A percentile compares a stretch with the other conserved stretches of the same genome.
Conservation (phyloP, 1,140 invertebrate genomes). For the Camponotus vicinus region DNA sequence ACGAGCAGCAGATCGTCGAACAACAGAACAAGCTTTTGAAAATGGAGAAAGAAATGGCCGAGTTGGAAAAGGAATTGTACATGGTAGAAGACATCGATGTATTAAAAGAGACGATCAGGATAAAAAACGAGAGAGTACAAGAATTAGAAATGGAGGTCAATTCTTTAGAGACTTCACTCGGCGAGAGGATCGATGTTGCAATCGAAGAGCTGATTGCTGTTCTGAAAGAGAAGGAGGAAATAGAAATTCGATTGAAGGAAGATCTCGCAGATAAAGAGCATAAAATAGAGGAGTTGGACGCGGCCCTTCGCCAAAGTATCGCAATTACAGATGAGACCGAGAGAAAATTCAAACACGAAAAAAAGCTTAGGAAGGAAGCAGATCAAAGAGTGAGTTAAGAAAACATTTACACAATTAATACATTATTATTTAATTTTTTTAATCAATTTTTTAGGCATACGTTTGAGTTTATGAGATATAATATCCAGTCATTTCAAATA, state of each 20-base stretch:
- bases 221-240: conserved; percentile 79
- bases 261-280: conserved; percentile 70
- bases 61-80: conserved; percentile 71
- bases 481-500: neutral
- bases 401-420: conserved; percentile 20
- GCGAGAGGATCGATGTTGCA: conserved; percentile 80
- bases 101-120: conserved; percentile 79
- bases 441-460: conserved; percentile 13
- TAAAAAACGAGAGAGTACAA: conserved; percentile 75
- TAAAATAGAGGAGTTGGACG: conserved; percentile 78
- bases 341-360: conserved; percentile 88
- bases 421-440: neutral
- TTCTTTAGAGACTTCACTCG: conserved; percentile 79
- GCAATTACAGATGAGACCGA: conserved; percentile 89
- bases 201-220: conserved; percentile 80
- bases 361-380: conserved; percentile 87
- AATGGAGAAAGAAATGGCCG: conserved; percentile 69
- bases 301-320: conserved; percentile 88
- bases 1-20: conserved; percentile 76
- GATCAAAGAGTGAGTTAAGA: conserved; percentile 87
- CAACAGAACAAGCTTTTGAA: conserved; percentile 74
- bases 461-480: neutral
- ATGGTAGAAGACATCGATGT: conserved; percentile 75
- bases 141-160: conserved; percentile 80
- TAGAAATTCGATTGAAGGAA: conserved; percentile 70